Base-by-base conservation (phyloP, 2,888 invertebrate species). In the Dasysyrphus albostriatus region DNA sequence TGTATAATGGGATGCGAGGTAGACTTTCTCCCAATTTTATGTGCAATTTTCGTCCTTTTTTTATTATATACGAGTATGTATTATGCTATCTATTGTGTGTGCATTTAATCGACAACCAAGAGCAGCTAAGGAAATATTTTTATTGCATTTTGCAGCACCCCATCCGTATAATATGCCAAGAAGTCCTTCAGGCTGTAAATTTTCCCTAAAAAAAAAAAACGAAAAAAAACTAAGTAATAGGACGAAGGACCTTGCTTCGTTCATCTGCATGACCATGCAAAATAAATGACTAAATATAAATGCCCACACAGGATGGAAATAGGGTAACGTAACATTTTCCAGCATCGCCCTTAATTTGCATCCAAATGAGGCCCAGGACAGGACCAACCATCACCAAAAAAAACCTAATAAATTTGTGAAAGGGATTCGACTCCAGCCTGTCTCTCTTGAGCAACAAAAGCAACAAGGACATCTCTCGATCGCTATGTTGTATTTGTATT, bases 181-280 rank as follows among this genome's bases (percentile, higher is more conserved):
- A 76, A 79, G 32, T 56, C 56, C 67, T 78, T 42, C 19, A 59
- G 77, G 83, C 56, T 74, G 78, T 61, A 67, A 42, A 59, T 65
- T 19, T 76, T 34, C 19, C 16, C 19, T n/a, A n/a, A 19, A 65
- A 16, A 42, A 76, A n/a, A n/a, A n/a, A n/a, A n/a, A n/a, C n/a
- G n/a, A n/a, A n/a, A n/a, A n/a, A 63, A 74, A 49, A 49, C 63
- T 56, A 29, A 47, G 19, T 19, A 72, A 24, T 19, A 51, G 16
- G 56, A 49, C 63, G 24, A 63, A 74, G 84, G 69, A 73, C 67
- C 44, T 58, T 24, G 56, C 58, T 70, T 72, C 77, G 81, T 85
- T 85, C 85, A 85, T 85, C 85, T 85, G 85, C 85, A 85, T 85
- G 85, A 82, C 81, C 85, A 85, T 85, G 85, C 85, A 77, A 85